phyloP scores from a whole-genome alignment of 2,888 invertebrate genomes.

The Odontocerum albicorne region DNA sequence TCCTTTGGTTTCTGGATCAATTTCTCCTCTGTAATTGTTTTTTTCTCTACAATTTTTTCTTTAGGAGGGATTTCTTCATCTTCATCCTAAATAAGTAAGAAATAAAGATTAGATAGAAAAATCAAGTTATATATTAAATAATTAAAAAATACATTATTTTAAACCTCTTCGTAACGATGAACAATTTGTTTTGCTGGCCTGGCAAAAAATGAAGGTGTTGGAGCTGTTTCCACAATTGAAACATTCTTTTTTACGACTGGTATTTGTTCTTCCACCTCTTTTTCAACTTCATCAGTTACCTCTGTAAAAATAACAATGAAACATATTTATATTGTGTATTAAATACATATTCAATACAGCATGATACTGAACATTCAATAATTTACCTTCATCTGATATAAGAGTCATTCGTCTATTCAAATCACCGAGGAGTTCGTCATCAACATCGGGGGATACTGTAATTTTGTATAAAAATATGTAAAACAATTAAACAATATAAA shows the following conservation, averaged over 20 bases:
- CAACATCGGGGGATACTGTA: slow-evolving; percentile 45
- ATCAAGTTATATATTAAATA: background rate
- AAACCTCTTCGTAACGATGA: slow-evolving; percentile 28
- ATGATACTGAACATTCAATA: slow-evolving; percentile 26
- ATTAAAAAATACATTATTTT: background rate
- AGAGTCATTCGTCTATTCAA: slow-evolving; percentile 53
- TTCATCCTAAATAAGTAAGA: slow-evolving; percentile 37
- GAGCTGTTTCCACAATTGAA: slow-evolving; percentile 3
- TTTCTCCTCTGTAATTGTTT: slow-evolving; percentile 33
- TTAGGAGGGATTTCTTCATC: slow-evolving; percentile 36
- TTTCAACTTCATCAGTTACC: slow-evolving; percentile 47
- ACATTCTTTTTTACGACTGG: slow-evolving; percentile 12
- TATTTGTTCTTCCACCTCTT: slow-evolving; percentile 42
- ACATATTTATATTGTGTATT: background rate
- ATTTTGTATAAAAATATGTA: no score
- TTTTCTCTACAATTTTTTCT: slow-evolving; percentile 24
- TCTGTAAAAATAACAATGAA: slow-evolving; percentile 37
- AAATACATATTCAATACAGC: background rate
- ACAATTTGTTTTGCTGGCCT: slow-evolving; percentile 21
- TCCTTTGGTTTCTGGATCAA: slow-evolving; percentile 33
- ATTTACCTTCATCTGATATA: slow-evolving; percentile 43
- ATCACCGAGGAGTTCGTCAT: slow-evolving; percentile 40
- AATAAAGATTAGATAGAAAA: background rate
- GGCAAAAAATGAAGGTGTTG: slow-evolving; percentile 8
- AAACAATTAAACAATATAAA: no score